Percentiles rank a stretch among this genome's conserved stretches.
phyloP scores from a whole-genome alignment of 2,888 invertebrate genomes.

The Cynaeus angustus region DNA sequence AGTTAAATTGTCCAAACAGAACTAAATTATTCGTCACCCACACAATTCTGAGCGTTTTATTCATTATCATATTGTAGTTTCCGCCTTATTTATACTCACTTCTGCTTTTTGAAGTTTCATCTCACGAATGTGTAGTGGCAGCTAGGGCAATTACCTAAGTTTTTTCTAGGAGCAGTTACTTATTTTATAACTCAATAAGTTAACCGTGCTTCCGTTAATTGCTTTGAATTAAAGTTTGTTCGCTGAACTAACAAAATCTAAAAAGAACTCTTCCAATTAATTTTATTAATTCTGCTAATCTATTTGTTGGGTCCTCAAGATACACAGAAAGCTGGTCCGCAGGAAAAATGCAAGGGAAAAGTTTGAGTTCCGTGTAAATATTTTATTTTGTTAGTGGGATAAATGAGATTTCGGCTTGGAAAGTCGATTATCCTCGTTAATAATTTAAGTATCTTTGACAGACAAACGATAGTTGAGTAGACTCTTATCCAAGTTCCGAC shows the following conservation, averaged over 20 bases:
- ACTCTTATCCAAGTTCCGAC: not conserved
- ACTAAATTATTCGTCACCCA: too few species aligned
- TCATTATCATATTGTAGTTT: not conserved
- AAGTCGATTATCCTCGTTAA: constrained; percentile 12
- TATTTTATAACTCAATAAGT: constrained; percentile 14
- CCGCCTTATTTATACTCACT: too few species aligned
- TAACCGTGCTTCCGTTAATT: not conserved
- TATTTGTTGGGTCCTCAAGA: constrained; percentile 1
- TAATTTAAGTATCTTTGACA: constrained; percentile 1
- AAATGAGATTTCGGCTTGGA: constrained; percentile 3
- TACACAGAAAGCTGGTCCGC: not conserved
- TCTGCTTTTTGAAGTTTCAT: too few species aligned
- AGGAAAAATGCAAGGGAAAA: not conserved
- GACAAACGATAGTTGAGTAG: not conserved
- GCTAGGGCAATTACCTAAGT: not conserved
- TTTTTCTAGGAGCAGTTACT: constrained; percentile 10
- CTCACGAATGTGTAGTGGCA: not conserved
- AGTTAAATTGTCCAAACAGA: too few species aligned
- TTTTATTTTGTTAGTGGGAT: constrained; percentile 10
- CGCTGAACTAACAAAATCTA: not conserved
- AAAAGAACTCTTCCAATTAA: constrained; percentile 4
- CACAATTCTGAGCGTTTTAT: too few species aligned
- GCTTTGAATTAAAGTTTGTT: constrained; percentile 4
- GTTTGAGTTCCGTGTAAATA: not conserved
- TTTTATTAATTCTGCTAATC: constrained; percentile 11